Evolutionary conservation across 2,888 invertebrate genomes (phyloP).

Genomic region (Phalera bucephala): DNA sequence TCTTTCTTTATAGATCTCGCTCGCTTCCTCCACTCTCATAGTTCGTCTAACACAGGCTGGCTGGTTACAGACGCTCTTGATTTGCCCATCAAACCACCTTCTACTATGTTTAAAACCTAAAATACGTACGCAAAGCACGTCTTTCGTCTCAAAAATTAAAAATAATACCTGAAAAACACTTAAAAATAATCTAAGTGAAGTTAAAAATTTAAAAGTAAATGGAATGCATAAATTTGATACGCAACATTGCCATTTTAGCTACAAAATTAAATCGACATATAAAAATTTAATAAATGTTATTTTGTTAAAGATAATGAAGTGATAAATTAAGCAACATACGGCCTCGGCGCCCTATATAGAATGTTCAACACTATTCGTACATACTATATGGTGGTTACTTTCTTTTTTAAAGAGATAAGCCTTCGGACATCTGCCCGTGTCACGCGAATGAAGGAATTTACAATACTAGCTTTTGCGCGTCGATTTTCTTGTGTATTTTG

Average conservation of each 20-base stretch:
- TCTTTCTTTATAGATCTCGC: too few relatives aligned
- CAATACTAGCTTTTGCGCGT: conserved; percentile 10
- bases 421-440: conserved; percentile 39
- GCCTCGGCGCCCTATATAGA: conserved; percentile 20
- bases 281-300: not conserved
- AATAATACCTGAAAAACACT: too few relatives aligned
- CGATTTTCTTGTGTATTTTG: conserved; percentile 15
- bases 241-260: not conserved
- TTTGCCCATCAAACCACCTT: too few relatives aligned
- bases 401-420: conserved; percentile 39
- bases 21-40: too few relatives aligned
- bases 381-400: conserved; percentile 17
- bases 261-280: not conserved
- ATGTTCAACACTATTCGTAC: conserved; percentile 17
- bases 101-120: too few relatives aligned
- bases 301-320: conserved; percentile 2
- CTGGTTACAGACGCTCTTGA: too few relatives aligned
- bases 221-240: not conserved
- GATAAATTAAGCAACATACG: conserved; percentile 2
- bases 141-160: too few relatives aligned
- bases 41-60: too few relatives aligned
- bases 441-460: conserved; percentile 41
- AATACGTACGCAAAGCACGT: too few relatives aligned
- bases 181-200: not conserved
- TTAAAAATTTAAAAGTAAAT: not conserved